Percentiles rank a stretch among this genome's conserved stretches.
Evolutionary conservation across 2,797 vertebrate genomes (phyloP).

Genomic region (Mastacembelus armatus): DNA sequence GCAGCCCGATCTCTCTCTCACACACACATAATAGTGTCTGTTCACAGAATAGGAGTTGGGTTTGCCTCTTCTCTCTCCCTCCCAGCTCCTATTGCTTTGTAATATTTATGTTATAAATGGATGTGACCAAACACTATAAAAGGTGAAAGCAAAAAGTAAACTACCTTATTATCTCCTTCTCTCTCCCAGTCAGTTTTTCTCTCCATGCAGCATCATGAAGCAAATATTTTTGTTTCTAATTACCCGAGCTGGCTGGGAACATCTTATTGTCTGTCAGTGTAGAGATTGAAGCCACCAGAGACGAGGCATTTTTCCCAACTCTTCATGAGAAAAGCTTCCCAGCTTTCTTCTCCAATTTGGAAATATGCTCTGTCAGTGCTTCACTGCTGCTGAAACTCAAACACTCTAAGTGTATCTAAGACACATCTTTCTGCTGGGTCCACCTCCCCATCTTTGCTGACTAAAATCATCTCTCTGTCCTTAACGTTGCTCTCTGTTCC

Average conservation of each 20-base stretch:
- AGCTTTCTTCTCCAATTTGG: slow-evolving; percentile 33
- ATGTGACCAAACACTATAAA: not conserved
- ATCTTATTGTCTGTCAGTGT: slow-evolving; percentile 42
- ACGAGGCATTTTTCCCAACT: slow-evolving; percentile 33
- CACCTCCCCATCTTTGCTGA: slow-evolving; percentile 56
- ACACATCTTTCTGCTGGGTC: slow-evolving; percentile 45
- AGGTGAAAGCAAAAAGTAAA: too few species aligned
- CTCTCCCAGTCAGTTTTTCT: not conserved
- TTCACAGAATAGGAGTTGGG: slow-evolving; percentile 62
- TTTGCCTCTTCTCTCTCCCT: slow-evolving; percentile 40
- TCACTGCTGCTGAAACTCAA: slow-evolving; percentile 41
- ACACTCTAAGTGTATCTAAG: slow-evolving; percentile 32
- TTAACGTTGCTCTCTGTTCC: slow-evolving; percentile 10
- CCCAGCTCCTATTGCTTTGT: slow-evolving; percentile 6
- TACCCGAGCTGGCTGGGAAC: slow-evolving; percentile 51
- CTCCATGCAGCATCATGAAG: slow-evolving; percentile 11
- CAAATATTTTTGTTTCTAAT: slow-evolving; percentile 56
- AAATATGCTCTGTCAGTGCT: slow-evolving; percentile 39
- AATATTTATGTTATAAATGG: slow-evolving; percentile 1
- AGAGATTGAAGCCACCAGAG: slow-evolving; percentile 47
- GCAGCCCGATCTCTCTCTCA: slow-evolving; percentile 52
- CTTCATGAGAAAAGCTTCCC: slow-evolving; percentile 29
- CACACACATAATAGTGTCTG: slow-evolving; percentile 53
- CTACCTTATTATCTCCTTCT: slow-evolving; percentile 44
- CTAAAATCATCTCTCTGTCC: slow-evolving; percentile 30